Evolutionary conservation across 2,888 invertebrate species (phyloP).

Genomic region (Heliconius ismenius): DNA sequence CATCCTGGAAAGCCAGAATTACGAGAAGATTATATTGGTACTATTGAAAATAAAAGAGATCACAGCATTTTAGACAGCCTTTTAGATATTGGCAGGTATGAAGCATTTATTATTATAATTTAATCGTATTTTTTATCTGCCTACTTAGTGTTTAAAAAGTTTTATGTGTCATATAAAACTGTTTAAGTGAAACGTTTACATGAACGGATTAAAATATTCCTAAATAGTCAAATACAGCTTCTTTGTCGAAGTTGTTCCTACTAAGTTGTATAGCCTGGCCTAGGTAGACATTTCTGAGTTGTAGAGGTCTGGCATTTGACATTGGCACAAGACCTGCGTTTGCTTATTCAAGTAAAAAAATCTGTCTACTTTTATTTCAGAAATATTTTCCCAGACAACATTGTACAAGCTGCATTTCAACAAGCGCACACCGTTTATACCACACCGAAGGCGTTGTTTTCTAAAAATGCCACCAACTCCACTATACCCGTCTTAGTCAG

Average conservation of each 20-base stretch:
- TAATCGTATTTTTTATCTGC: background rate
- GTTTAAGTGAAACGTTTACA: too few relatives aligned
- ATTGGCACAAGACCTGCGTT: too few relatives aligned
- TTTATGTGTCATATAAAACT: background rate
- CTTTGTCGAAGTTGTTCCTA: too few relatives aligned
- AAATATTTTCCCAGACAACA: conserved; percentile 95
- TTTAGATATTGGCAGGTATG: conserved; percentile 92
- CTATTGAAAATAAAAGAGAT: conserved; percentile 78
- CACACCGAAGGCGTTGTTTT: conserved; percentile 76
- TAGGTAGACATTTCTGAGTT: too few relatives aligned
- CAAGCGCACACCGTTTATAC: conserved; percentile 90
- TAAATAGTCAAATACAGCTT: too few relatives aligned
- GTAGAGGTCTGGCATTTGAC: too few relatives aligned
- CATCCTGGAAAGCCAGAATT: conserved; percentile 90
- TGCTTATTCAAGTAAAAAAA: too few relatives aligned
- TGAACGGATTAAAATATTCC: too few relatives aligned
- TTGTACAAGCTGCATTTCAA: conserved; percentile 94
- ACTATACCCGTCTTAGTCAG: conserved; percentile 64
- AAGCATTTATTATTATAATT: background rate
- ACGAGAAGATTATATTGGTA: conserved; percentile 73
- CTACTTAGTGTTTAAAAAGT: conserved; percentile 15
- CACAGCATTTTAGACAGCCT: conserved; percentile 92
- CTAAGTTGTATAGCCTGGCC: too few relatives aligned
- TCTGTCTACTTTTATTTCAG: conserved; percentile 77
- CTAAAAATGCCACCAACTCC: conserved; percentile 80